Conservation (phyloP, 2,113 vertebrate genomes). For the Pachyramphus minor region DNA sequence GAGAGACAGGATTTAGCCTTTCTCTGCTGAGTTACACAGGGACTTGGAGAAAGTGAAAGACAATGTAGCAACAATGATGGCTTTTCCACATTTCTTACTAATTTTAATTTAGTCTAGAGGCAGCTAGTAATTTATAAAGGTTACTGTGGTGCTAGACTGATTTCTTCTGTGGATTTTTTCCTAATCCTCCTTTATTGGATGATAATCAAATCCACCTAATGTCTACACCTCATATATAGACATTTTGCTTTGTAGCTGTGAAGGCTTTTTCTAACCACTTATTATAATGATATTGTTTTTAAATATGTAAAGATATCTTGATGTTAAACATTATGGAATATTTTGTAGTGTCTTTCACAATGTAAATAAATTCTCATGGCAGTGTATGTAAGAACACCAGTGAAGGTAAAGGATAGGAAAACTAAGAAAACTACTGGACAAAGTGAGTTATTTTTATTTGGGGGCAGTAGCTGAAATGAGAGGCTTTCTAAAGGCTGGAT, state of each 20-base stretch:
- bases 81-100: background rate
- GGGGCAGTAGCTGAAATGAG: background rate
- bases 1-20: background rate
- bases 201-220: background rate
- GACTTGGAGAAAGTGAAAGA: background rate
- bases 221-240: background rate
- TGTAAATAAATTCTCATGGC: background rate
- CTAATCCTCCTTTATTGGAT: background rate
- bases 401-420: background rate
- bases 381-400: background rate
- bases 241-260: background rate
- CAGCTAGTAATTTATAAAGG: background rate
- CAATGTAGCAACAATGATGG: background rate
- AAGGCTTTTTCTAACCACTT: background rate
- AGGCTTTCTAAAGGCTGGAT: background rate
- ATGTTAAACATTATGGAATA: background rate
- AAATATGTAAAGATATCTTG: background rate
- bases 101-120: background rate
- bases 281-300: background rate
- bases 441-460: background rate
- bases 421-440: background rate
- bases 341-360: background rate
- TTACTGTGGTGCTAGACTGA: background rate
- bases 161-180: background rate
- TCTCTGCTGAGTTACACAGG: background rate